phyloP scores from a whole-genome alignment of 2,797 vertebrate species.

The Chaetophractus vellerosus region DNA sequence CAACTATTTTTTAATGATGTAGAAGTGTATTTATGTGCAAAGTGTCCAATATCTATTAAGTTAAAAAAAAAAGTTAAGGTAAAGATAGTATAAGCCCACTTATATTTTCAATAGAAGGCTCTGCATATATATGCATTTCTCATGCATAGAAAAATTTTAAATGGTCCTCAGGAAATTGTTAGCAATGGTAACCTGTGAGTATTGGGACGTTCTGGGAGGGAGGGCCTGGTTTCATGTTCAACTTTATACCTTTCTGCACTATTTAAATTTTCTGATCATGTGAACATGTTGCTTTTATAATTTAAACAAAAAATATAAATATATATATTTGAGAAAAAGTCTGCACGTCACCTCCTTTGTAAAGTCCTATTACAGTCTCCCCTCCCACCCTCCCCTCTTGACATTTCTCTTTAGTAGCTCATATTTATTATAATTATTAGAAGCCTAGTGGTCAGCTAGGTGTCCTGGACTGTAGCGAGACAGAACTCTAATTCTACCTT shows the following conservation, averaged over 20 bases:
- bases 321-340: background rate
- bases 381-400: background rate
- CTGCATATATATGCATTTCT: background rate
- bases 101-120: constrained; percentile 12
- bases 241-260: background rate
- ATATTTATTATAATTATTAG: background rate
- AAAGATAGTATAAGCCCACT: background rate
- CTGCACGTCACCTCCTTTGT: background rate
- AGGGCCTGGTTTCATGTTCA: background rate
- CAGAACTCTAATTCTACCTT: constrained; percentile 10
- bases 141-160: background rate
- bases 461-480: background rate
- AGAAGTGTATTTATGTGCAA: background rate
- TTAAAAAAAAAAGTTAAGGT: constrained; percentile 41
- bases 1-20: background rate
- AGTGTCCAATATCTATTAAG: background rate
- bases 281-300: constrained; percentile 38
- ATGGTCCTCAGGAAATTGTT: constrained; percentile 26
- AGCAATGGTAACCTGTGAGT: background rate
- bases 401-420: background rate
- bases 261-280: constrained; percentile 2
- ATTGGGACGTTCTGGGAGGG: background rate
- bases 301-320: constrained; percentile 34
- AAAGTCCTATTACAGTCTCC: background rate
- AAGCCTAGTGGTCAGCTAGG: background rate